Evolutionary conservation across 1,140 invertebrate genomes (phyloP), one percentile per base, ranked within the genome.

Genomic region (Drosophila tropicalis): DNA sequence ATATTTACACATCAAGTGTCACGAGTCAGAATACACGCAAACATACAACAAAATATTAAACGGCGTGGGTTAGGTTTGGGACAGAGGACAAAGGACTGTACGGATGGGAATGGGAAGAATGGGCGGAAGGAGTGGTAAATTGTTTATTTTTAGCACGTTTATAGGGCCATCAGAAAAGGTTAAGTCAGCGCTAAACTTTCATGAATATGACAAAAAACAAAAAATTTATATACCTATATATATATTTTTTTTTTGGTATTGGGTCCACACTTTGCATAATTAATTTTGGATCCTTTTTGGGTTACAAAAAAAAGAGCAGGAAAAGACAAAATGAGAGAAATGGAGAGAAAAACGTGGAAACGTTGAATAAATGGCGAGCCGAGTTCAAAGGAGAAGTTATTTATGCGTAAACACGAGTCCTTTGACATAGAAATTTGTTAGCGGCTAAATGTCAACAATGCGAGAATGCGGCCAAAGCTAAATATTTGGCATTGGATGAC

Each of bases 101-200:
- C 15, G 17, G 15, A 47, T 36, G 60, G 72, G 60, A 76, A 67
- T 64, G 69, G 60, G 19, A 3, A 3, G 22, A 25, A 25, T 3
- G 22, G 44, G 68, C 62, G 69, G 61, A 62, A 56, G 19, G 58
- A 62, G 57, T 60, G 36, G 65, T 47, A 79, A 77, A 73, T 89
- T 89, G 84, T 89, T 87, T 87, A 89, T 89, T 87, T 89, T 87
- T 84, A 84, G 84, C 84, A 78, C 80, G 76, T 87, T 83, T 86
- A 87, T 87, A 87, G 70, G 79, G 76, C 76, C 84, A 87, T 89
- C 76, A 74, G 68, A 70, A 87, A 87, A 80, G 83, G 83, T 87
- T 79, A 86, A 83, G 83, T 76, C 79, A 76, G 72, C 82, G 58
- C 19, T 39, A 51, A 62, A 36, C 67, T 71, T 65, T 71, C 79